Evolutionary conservation across 1,140 invertebrate genomes (phyloP), one percentile per base, ranked within the genome.

Genomic region (Homarus americanus): DNA sequence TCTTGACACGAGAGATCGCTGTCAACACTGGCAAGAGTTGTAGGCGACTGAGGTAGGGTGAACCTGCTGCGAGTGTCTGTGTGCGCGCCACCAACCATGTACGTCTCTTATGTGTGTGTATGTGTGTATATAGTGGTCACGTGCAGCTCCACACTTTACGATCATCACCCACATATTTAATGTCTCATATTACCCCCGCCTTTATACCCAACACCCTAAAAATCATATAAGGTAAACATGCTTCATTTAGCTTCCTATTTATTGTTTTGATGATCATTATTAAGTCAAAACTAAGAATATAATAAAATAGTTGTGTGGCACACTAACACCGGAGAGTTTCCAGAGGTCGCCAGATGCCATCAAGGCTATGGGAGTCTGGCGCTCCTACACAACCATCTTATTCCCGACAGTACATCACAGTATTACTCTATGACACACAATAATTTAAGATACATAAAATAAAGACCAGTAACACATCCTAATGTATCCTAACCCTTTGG

Each of bases 111-210:
- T 85, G 72, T 75, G 69, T 34, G 83, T 85, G 72, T 85, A 40
- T 49, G 83, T 85, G 83, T 49, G 83, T 24, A 20, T 40, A 20
- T 32, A 66, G 10, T 49, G 83, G 83, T 85, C 83, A 85, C 83
- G 83, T 85, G 83, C 83, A 34, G 83, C 41, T 75, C 83, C 83
- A 85, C 83, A 85, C 83, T 79, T 49, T 38, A 41, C 28, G 83
- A 36, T 44, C 83, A 53, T 28, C 40, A 49, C 69, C 44, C 40
- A 72, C 49, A 84, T 72, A 53, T 24, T 53, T n/a, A 85, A 75
- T 49, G 40, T 49, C 12, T 34, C 41, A 53, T 3, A 63, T 2
- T 36, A 36, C 7, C 20, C 49, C 38, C 79, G 12, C 38, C 15
- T 82, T 53, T n/a, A n/a, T n/a, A n/a, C n/a, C n/a, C n/a, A n/a